These are phyloP conservation scores for Candoia aspera DNA, from an alignment of 2,113 vertebrate genomes.

Conservation along the genomic window DNA sequence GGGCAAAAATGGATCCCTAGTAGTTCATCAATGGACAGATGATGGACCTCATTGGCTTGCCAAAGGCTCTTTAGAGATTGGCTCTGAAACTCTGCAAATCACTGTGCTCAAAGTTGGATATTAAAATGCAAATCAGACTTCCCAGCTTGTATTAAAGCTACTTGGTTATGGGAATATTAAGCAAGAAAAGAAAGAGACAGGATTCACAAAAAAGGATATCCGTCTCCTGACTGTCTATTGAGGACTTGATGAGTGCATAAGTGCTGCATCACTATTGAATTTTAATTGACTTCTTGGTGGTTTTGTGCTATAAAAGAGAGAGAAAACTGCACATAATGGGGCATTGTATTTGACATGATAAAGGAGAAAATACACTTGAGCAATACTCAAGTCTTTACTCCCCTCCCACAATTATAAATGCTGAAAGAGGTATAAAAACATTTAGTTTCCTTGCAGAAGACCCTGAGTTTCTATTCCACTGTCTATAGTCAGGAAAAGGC, in stretches of 20 bases:
- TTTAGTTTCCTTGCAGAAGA: not conserved
- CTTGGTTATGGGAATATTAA: not conserved
- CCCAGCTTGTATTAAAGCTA: not conserved
- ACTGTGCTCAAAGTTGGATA: not conserved
- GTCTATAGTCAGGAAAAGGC: too few species aligned
- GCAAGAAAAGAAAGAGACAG: not conserved
- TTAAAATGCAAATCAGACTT: rapidly evolving
- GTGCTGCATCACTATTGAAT: conserved; percentile 55
- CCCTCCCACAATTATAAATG: conserved; percentile 17
- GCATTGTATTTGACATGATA: conserved; percentile 48
- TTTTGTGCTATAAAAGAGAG: conserved; percentile 48
- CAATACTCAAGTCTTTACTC: conserved; percentile 16
- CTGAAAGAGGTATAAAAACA: not conserved
- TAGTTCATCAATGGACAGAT: conserved; percentile 11
- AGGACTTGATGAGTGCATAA: conserved; percentile 67
- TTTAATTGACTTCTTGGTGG: conserved; percentile 63
- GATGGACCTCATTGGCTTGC: not conserved
- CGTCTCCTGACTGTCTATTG: conserved; percentile 61
- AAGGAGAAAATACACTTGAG: conserved; percentile 30
- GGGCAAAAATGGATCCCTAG: not conserved
- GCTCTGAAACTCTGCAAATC: not conserved
- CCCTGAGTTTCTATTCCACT: too few species aligned
- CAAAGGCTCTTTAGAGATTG: not conserved
- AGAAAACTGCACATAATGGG: conserved; percentile 46
- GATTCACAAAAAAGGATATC: conserved; percentile 39